These are phyloP conservation scores for Eupithecia dodoneata DNA, from an alignment of 2,888 invertebrate genomes.

Conservation along the genomic window DNA sequence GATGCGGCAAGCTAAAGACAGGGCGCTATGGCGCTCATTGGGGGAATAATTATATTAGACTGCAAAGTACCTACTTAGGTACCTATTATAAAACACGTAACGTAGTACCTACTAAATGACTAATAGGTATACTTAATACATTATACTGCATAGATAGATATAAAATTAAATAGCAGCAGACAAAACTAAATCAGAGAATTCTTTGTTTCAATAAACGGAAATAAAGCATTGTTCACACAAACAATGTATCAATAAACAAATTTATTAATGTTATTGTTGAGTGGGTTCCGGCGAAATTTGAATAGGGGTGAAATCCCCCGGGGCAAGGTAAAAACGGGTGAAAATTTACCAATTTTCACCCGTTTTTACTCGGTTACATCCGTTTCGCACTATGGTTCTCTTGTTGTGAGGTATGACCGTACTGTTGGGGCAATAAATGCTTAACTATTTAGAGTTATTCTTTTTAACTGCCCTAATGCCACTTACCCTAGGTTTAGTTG, in stretches of 20 bases:
- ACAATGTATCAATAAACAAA: conserved; percentile 35
- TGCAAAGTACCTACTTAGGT: no score
- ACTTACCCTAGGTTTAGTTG: no score
- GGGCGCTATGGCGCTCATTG: no score
- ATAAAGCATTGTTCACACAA: conserved; percentile 10
- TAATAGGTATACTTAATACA: no score
- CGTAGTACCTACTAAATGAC: no score
- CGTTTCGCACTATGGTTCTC: conserved; percentile 24
- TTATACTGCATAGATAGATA: background rate
- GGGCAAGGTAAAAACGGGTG: conserved; percentile 7
- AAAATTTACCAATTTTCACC: conserved; percentile 19
- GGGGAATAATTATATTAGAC: no score
- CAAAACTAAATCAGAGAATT: background rate
- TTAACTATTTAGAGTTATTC: background rate
- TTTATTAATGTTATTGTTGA: conserved; percentile 37
- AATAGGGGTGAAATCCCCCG: conserved; percentile 23
- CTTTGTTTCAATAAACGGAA: background rate
- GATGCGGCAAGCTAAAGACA: no score
- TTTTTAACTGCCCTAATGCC: background rate
- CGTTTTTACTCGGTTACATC: conserved; percentile 23
- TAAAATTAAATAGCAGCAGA: background rate
- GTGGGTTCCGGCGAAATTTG: conserved; percentile 22
- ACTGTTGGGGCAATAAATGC: conserved; percentile 11
- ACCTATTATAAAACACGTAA: no score
- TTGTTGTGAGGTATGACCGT: conserved; percentile 25